Base-by-base conservation (phyloP, 2,113 vertebrate species). In the Peromyscus polionotus region DNA sequence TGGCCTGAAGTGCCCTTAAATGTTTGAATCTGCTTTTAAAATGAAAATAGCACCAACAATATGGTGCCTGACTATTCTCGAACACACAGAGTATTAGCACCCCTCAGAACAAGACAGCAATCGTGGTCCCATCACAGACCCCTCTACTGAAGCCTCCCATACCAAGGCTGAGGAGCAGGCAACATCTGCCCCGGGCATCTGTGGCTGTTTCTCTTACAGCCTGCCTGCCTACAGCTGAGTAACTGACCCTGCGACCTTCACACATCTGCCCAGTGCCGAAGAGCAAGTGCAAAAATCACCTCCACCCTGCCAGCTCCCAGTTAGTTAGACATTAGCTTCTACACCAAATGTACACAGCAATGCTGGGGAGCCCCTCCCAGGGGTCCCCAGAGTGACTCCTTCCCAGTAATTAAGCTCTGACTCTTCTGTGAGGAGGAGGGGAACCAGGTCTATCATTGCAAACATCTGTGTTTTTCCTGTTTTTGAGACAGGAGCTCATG, bases 1-100 rank as follows among this genome's bases (percentile, higher is more conserved):
- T 70, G 57, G 51, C 93, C 36, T 36, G 65, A 72, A 91, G 48
- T 24, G 86, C 20, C 28, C 89, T 93, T 45, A 87, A 33, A 94
- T 57, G 19, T 20, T 17, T 63, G 45, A 91, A 77, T 63, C 36
- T 51, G 68, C 59, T 93, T 92, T 93, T 42, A 36, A 93, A 97
- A 91, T 81, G 17, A 73, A 93, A 95, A 59, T 10, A 68, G n/a
- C 59, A 88, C 68, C 39, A 80, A 80, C 28, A 87, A 17, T 14
- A 17, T 2, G 45, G 73, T 36, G 12, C 19, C 19, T 45, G 79
- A 61, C 33, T 45, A 14, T 54, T 81, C 72, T 2, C 59, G 22
- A 63, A 68, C 13, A 42, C 26, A 1, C 1, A 0, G 67, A 73
- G 10, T 20, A 28, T 14, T 0, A 6, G 63, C 5, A 19, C 13